A percentile compares a stretch with the other conserved stretches of the same genome.
phyloP scores from a whole-genome alignment of 2,888 invertebrate species.

The Poecilus cupreus region DNA sequence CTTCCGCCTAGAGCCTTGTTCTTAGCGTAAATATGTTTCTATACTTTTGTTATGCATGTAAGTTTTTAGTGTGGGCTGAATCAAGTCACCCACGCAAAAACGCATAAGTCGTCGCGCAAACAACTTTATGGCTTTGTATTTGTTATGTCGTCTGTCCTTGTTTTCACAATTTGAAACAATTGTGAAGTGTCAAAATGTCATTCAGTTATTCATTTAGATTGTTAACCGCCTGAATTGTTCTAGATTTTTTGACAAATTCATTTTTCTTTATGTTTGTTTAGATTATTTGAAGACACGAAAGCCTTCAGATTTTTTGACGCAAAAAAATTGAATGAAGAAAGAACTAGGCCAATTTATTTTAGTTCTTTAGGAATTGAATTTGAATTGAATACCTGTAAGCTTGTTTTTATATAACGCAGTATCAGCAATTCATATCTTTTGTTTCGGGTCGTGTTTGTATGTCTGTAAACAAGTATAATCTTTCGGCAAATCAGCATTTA shows the following conservation, averaged over 20 bases:
- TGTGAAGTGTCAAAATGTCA: background rate
- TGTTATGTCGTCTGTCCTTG: background rate
- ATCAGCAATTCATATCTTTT: background rate
- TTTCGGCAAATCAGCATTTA: constrained; percentile 26
- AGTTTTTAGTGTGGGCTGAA: constrained; percentile 8
- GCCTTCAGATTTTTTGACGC: background rate
- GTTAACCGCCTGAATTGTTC: background rate
- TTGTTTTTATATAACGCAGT: background rate
- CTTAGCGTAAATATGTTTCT: background rate
- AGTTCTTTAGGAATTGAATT: background rate
- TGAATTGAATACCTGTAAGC: background rate
- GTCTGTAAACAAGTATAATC: constrained; percentile 5
- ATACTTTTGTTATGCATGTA: background rate
- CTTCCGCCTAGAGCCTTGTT: constrained; percentile 11
- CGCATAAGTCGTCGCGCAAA: constrained; percentile 18
- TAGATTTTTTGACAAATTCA: background rate
- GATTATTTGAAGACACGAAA: background rate
- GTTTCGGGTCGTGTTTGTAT: background rate
- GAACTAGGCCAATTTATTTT: constrained; percentile 7
- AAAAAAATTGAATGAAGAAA: background rate
- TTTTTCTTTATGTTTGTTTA: too few species aligned
- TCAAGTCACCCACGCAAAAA: constrained; percentile 2
- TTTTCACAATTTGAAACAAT: background rate
- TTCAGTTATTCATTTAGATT: too few species aligned
- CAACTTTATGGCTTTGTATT: constrained; percentile 41